Conservation (phyloP, 1,140 invertebrate species). For the Drosophila repletoides region DNA sequence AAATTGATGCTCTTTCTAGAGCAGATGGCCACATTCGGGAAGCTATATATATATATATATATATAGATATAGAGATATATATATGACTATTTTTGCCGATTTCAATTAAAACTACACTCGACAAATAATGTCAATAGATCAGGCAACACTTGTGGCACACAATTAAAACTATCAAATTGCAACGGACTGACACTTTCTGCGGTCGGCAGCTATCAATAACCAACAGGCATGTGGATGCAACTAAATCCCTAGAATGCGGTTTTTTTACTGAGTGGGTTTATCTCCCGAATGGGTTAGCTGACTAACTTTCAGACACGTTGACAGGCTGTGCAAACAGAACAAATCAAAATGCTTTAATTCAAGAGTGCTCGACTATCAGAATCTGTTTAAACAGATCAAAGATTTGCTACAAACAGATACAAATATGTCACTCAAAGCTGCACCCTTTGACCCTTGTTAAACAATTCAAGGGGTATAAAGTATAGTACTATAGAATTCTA, state of each 20-base stretch:
- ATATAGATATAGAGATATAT: too few species aligned
- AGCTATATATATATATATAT: neutral
- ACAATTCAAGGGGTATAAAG: too few species aligned
- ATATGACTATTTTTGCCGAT: slow-evolving; percentile 36
- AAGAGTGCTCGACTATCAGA: too few species aligned
- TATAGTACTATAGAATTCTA: too few species aligned
- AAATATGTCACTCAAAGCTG: too few species aligned
- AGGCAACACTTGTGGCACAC: slow-evolving; percentile 48
- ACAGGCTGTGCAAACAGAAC: neutral
- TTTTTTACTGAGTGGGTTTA: slow-evolving; percentile 22
- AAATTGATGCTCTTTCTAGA: slow-evolving; percentile 17
- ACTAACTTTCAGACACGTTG: too few species aligned
- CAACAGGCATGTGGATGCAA: slow-evolving; percentile 28
- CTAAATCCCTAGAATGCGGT: slow-evolving; percentile 69
- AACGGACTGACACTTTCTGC: slow-evolving; percentile 41
- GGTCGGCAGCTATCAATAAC: slow-evolving; percentile 71
- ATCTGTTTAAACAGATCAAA: too few species aligned
- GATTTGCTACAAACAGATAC: too few species aligned
- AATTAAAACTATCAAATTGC: slow-evolving; percentile 63
- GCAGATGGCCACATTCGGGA: neutral
- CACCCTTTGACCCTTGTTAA: too few species aligned
- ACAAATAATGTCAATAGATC: slow-evolving; percentile 72
- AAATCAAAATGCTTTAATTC: too few species aligned
- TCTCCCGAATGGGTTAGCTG: neutral
- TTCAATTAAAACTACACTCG: slow-evolving; percentile 54